A percentile compares a stretch with the other conserved stretches of the same genome.
phyloP scores from a whole-genome alignment of 2,113 vertebrate genomes.

The Macrotus californicus region DNA sequence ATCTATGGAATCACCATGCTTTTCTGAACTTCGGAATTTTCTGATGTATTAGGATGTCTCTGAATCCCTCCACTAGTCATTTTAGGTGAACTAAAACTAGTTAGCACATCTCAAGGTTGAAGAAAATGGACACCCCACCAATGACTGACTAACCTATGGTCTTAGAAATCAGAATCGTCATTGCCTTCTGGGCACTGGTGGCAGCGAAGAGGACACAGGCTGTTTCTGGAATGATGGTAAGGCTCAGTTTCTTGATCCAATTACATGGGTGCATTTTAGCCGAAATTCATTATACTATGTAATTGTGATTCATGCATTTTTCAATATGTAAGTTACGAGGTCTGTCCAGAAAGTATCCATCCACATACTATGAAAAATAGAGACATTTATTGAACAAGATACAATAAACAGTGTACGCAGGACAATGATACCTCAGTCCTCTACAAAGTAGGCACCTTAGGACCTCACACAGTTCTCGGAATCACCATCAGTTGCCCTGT shows the following conservation, averaged over 20 bases:
- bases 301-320: neutral
- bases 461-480: no score
- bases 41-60: neutral
- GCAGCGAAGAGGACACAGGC: neutral
- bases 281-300: neutral
- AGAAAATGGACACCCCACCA: neutral
- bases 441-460: no score
- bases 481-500: no score
- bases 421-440: no score
- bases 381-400: no score
- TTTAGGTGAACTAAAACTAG: neutral
- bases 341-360: no score
- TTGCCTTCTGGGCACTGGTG: neutral
- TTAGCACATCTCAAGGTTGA: neutral
- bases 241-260: neutral
- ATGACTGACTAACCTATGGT: neutral
- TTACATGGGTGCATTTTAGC: neutral
- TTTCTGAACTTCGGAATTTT: neutral
- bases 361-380: no score
- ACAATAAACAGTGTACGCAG: no score
- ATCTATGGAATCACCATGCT: neutral
- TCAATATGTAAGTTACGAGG: neutral
- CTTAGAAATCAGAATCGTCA: neutral
- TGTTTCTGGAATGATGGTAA: neutral
- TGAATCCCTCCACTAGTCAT: neutral